Percentiles rank a stretch among this genome's conserved stretches.
Conservation (phyloP, 2,797 vertebrate genomes). For the Spinus olivaceus region DNA sequence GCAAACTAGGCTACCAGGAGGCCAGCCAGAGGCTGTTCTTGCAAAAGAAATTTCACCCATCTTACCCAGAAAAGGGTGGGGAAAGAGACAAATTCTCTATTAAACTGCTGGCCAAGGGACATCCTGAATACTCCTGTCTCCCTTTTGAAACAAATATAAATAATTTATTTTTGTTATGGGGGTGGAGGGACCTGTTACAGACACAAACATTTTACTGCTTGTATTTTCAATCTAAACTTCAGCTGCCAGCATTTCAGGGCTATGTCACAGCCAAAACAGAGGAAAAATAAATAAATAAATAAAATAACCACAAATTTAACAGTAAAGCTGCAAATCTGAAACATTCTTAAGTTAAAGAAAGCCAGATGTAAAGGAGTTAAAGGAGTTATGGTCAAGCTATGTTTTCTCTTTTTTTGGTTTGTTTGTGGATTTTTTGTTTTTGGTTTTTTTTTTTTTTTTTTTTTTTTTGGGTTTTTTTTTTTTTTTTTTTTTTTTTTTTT, state of each 20-base stretch:
- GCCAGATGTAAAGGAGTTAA: not conserved
- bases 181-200: not conserved
- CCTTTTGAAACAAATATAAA: conserved; percentile 32
- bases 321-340: not conserved
- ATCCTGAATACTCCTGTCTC: conserved; percentile 11
- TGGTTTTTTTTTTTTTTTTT: no score
- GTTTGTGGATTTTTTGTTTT: not conserved
- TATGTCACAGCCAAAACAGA: not conserved
- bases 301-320: not conserved
- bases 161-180: not conserved
- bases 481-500: not conserved
- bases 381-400: not conserved
- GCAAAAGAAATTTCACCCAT: conserved; percentile 58
- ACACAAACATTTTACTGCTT: not conserved
- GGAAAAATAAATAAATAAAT: not conserved
- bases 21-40: conserved; percentile 64
- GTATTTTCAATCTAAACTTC: conserved; percentile 9
- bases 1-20: conserved; percentile 54
- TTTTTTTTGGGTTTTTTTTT: not conserved
- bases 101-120: conserved; percentile 25
- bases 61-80: conserved; percentile 63
- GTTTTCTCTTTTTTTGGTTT: not conserved
- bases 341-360: not conserved
- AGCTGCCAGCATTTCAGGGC: not conserved
- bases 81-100: conserved; percentile 31